These are phyloP conservation scores for Elachura formosa DNA, from an alignment of 2,113 vertebrate genomes.

Conservation along the genomic window DNA sequence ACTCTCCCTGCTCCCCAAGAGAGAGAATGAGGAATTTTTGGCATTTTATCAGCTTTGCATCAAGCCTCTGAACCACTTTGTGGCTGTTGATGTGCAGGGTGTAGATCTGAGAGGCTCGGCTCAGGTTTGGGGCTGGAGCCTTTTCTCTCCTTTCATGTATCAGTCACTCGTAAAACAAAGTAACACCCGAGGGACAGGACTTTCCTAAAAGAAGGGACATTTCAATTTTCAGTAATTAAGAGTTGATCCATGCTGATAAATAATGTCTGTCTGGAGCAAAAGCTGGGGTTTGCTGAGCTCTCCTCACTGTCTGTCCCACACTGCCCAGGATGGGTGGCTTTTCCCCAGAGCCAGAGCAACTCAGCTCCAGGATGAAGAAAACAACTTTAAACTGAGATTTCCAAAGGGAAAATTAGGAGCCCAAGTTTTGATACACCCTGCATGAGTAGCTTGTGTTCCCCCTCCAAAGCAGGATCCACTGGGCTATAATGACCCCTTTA, in stretches of 20 bases:
- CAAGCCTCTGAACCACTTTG: constrained; percentile 59
- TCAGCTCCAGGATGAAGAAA: not conserved
- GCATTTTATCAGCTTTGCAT: constrained; percentile 73
- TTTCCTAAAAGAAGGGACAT: not conserved
- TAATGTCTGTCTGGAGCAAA: not conserved
- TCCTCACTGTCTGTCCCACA: constrained; percentile 12
- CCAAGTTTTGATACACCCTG: not conserved
- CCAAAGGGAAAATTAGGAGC: not conserved
- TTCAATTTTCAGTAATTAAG: not conserved
- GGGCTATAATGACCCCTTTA: not conserved
- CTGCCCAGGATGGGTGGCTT: not conserved
- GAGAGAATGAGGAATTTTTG: constrained; percentile 72
- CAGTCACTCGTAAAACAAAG: constrained; percentile 20
- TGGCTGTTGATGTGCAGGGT: constrained; percentile 9
- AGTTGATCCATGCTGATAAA: not conserved
- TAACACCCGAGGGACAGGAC: not conserved
- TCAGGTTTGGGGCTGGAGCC: constrained; percentile 11
- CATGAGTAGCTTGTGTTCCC: not conserved
- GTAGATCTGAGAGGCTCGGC: not conserved
- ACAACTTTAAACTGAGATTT: not conserved
- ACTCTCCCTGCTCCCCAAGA: constrained; percentile 46
- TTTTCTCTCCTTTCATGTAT: not conserved
- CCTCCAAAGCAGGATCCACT: not conserved
- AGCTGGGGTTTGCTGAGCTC: not conserved
- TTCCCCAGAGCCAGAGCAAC: not conserved